phyloP scores from a whole-genome alignment of 2,797 vertebrate genomes.

The Trichosurus vulpecula region DNA sequence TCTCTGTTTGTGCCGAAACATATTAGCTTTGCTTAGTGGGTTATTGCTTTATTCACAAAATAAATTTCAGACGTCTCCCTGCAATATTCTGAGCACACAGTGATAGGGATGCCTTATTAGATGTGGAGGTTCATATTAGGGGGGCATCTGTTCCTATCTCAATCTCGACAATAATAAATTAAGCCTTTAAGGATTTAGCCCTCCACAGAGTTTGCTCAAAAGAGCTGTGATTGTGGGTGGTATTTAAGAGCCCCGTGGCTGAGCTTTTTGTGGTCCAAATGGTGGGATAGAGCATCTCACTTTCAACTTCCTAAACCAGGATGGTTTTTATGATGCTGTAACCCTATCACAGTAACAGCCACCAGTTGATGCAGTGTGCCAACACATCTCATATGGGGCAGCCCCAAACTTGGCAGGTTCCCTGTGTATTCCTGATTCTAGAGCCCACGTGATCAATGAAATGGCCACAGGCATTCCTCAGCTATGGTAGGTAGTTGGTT shows the following conservation, averaged over 20 bases:
- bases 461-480: background rate
- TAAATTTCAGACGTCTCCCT: slow-evolving; percentile 50
- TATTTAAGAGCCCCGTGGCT: slow-evolving; percentile 59
- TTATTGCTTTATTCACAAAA: slow-evolving; percentile 78
- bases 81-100: slow-evolving; percentile 30
- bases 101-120: background rate
- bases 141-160: slow-evolving; percentile 61
- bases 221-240: slow-evolving; percentile 61
- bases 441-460: background rate
- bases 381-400: background rate
- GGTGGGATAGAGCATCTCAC: background rate
- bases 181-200: slow-evolving; percentile 67
- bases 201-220: slow-evolving; percentile 63
- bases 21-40: slow-evolving; percentile 77
- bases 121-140: slow-evolving; percentile 57
- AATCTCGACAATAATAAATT: slow-evolving; percentile 54
- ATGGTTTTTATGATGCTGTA: background rate
- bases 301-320: background rate
- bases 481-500: background rate
- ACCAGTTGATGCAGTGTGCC: background rate
- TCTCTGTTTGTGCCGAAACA: slow-evolving; percentile 77
- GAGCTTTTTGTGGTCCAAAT: slow-evolving; percentile 44
- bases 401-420: slow-evolving; percentile 51
- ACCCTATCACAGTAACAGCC: background rate
- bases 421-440: slow-evolving; percentile 26